Percentiles rank a stretch among this genome's conserved stretches.
These are phyloP conservation scores for Melanargia galathea DNA, from an alignment of 2,888 invertebrate species.

Conservation along the genomic window DNA sequence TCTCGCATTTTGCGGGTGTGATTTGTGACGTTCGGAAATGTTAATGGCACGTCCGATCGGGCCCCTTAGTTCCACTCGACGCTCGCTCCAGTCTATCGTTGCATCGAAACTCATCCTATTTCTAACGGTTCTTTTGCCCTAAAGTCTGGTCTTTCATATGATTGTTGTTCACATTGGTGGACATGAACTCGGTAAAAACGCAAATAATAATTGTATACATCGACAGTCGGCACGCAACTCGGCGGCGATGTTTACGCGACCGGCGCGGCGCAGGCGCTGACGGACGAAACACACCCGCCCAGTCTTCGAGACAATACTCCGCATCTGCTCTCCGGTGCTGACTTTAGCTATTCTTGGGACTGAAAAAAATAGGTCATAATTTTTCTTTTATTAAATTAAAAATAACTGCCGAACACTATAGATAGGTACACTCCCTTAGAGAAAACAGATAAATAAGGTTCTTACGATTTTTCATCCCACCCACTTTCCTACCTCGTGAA, in stretches of 20 bases:
- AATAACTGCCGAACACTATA: too few relatives aligned
- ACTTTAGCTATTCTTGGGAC: slow-evolving; percentile 61
- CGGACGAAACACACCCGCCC: slow-evolving; percentile 66
- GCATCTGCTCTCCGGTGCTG: slow-evolving; percentile 51
- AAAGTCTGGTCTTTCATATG: background rate
- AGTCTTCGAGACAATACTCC: slow-evolving; percentile 71
- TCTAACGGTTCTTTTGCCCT: background rate
- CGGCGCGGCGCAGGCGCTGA: slow-evolving; percentile 61
- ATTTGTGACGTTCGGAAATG: slow-evolving; percentile 81
- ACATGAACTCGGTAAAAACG: slow-evolving; percentile 54
- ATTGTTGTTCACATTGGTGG: slow-evolving; percentile 10
- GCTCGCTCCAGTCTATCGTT: background rate
- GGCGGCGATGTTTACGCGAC: slow-evolving; percentile 69
- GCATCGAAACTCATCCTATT: background rate
- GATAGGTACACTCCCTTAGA: too few relatives aligned
- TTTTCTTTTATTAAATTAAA: too few relatives aligned
- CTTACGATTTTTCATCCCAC: too few relatives aligned
- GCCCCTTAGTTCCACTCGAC: slow-evolving; percentile 16
- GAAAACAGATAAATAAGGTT: too few relatives aligned
- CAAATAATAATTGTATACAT: slow-evolving; percentile 61
- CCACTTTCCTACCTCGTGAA: too few relatives aligned
- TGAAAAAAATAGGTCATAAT: slow-evolving; percentile 15
- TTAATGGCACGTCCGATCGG: slow-evolving; percentile 70
- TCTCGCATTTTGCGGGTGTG: slow-evolving; percentile 81
- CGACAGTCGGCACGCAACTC: slow-evolving; percentile 41